Conservation (phyloP, 1,140 invertebrate genomes). For the Sipha flava region DNA sequence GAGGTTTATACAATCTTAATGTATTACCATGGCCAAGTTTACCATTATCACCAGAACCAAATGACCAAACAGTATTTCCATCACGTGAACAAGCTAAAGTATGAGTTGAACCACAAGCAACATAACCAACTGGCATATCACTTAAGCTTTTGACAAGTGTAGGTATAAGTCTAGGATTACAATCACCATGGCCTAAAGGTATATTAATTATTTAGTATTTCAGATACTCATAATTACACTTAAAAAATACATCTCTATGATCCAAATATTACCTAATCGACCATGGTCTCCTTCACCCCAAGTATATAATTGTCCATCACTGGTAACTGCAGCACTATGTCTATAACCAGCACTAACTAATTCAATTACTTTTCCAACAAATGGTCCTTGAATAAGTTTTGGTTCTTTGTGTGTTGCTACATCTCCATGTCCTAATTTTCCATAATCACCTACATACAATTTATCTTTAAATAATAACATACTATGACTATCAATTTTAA, state of each 20-base stretch:
- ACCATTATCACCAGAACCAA: slow-evolving; percentile 54
- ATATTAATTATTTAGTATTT: background rate
- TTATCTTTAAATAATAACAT: background rate
- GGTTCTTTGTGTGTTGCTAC: slow-evolving; percentile 52
- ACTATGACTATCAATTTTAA: background rate
- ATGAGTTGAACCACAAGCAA: slow-evolving; percentile 57
- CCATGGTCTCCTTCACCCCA: slow-evolving; percentile 61
- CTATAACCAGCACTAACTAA: slow-evolving; percentile 56
- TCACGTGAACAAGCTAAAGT: slow-evolving; percentile 55
- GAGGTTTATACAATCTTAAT: slow-evolving; percentile 50
- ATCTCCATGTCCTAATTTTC: slow-evolving; percentile 50
- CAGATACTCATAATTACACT: background rate
- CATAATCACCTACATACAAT: slow-evolving; percentile 46
- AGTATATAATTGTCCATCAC: slow-evolving; percentile 50
- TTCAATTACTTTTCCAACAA: slow-evolving; percentile 47
- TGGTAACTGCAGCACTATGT: slow-evolving; percentile 52
- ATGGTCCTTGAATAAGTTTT: slow-evolving; percentile 47
- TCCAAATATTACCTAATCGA: slow-evolving; percentile 46
- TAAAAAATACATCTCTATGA: background rate
- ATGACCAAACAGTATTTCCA: slow-evolving; percentile 58
- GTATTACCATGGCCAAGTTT: slow-evolving; percentile 56
- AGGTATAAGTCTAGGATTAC: slow-evolving; percentile 49
- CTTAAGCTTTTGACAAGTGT: slow-evolving; percentile 52
- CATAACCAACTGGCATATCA: slow-evolving; percentile 48
- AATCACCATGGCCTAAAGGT: slow-evolving; percentile 49